Conservation (phyloP, 2,797 vertebrate species). For the Melanotaenia nigrans region DNA sequence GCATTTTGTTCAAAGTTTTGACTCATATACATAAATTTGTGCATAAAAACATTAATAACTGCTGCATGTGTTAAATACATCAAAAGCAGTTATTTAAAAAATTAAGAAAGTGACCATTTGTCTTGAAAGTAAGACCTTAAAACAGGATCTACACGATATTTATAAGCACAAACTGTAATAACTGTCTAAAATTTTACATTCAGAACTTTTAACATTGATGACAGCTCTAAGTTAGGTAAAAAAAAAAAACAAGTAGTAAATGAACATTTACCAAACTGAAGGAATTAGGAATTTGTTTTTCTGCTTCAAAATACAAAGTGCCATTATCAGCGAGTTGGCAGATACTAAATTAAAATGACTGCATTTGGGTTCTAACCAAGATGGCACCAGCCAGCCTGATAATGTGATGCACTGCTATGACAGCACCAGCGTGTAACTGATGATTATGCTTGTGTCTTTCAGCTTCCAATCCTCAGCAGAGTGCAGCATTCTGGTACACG, state of each 20-base stretch:
- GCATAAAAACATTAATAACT: too few species aligned
- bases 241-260: not conserved
- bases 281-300: constrained; percentile 13
- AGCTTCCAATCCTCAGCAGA: constrained; percentile 58
- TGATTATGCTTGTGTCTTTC: constrained; percentile 51
- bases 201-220: too few species aligned
- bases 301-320: constrained; percentile 32
- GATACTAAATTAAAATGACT: constrained; percentile 48
- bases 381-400: constrained; percentile 46
- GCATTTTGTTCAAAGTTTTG: too few species aligned
- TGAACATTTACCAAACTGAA: not conserved
- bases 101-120: not conserved
- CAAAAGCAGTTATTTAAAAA: not conserved
- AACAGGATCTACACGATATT: not conserved
- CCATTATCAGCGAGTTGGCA: constrained; percentile 55
- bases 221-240: not conserved
- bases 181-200: too few species aligned
- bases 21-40: too few species aligned
- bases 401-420: constrained; percentile 48
- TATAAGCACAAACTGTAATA: not conserved
- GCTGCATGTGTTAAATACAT: too few species aligned
- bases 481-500: constrained; percentile 47
- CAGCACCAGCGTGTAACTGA: constrained; percentile 62
- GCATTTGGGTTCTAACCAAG: constrained; percentile 45
- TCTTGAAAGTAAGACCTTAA: not conserved